A percentile compares a stretch with the other conserved stretches of the same genome.
Evolutionary conservation across 1,140 invertebrate species (phyloP).

Genomic region (Stenopsyche tienmushanensis): DNA sequence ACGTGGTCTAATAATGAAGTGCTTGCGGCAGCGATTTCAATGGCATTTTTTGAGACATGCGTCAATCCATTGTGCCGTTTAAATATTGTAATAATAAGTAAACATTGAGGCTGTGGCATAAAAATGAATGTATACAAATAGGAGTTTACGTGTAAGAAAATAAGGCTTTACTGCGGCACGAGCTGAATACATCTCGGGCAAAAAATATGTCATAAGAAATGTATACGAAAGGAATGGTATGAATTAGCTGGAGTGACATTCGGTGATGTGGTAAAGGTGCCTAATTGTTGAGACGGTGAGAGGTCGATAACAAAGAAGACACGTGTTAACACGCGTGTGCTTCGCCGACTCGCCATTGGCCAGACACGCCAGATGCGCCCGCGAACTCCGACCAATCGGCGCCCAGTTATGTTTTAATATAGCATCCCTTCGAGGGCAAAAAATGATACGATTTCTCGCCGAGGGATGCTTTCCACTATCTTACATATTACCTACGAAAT

Average conservation of each 20-base stretch:
- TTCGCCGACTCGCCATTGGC: neutral
- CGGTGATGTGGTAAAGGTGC: neutral
- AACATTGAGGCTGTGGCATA: too few species aligned
- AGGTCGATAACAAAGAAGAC: neutral
- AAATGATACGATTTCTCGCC: neutral
- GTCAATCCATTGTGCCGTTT: too few species aligned
- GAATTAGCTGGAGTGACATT: neutral
- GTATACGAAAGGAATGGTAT: too few species aligned
- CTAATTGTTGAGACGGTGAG: neutral
- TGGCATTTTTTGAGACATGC: too few species aligned
- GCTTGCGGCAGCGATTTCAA: too few species aligned
- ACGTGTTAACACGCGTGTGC: neutral
- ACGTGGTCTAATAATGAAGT: too few species aligned
- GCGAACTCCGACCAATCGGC: constrained; percentile 12
- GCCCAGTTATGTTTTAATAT: constrained; percentile 28
- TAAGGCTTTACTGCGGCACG: neutral
- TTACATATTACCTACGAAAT: neutral
- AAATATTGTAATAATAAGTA: too few species aligned
- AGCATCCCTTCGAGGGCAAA: constrained; percentile 1
- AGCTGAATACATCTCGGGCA: neutral
- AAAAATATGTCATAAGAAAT: too few species aligned
- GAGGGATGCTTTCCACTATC: constrained; percentile 18
- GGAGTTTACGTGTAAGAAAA: neutral
- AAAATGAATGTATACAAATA: neutral
- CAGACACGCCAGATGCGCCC: constrained; percentile 7